Evolutionary conservation across 2,888 invertebrate species (phyloP), one percentile per base, ranked within the genome.

Genomic region (Oxytorus armatus): DNA sequence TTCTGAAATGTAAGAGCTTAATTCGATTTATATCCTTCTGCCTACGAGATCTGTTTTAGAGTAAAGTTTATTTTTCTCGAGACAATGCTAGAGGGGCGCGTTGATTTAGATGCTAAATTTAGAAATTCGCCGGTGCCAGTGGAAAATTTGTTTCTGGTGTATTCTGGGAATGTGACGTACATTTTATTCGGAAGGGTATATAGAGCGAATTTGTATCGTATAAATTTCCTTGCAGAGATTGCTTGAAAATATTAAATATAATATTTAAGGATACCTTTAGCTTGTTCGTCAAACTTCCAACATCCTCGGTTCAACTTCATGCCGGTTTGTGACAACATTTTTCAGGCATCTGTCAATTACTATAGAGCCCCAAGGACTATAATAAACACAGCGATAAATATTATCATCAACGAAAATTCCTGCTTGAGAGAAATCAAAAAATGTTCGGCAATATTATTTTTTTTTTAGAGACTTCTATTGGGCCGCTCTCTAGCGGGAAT

Each of bases 271-370:
- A 73, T 69, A 92, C 92, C 91, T 87, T 88, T 90, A 4, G 89
- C 89, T n/a, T 90, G 88, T 4, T 89, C 88, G 75, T 91, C 89
- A 59, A 92, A 88, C 83, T 91, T 90, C 91, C 91, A 92, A 82
- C 89, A 88, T 29, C 87, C 90, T 53, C 86, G 87, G 76, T 75
- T 89, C 90, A 91, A 90, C 84, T 87, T 89, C 59, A 77, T 81
- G 47, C 72, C 74, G 42, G 59, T 55, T 57, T 70, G 81, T 14
- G 77, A 49, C n/a, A 77, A 21, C 81, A 77, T 77, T 39, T 65
- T 69, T 55, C 36, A 0, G 14, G 59, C 59, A 59, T 72, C 49
- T 36, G 36, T 49, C 36, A 8, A 7, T 16, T 66, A 14, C 4
- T 21, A 39, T 4, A 49, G 29, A 14, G 21, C 36, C 7, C 57